Base-by-base conservation (phyloP, 2,797 vertebrate genomes). In the Eleutherodactylus coqui region DNA sequence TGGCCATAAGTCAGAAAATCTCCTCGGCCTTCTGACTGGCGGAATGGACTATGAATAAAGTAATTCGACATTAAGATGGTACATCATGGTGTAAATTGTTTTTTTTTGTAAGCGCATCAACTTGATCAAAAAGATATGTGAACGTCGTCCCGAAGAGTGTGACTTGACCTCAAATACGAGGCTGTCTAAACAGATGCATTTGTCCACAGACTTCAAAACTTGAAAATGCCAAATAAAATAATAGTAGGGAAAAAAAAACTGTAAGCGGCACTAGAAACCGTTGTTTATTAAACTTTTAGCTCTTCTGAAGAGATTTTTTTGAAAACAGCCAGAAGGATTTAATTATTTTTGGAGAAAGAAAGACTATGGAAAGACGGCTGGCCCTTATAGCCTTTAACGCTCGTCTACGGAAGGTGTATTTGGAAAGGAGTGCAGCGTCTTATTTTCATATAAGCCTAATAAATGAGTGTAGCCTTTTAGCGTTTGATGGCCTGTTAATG, bases 11-110 rank as follows among this genome's bases (percentile, higher is more conserved):
- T 82, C 47, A 88, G 36, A 84, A 87, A 87, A 87, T 51, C 76
- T 80, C 69, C 67, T 64, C 82, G 45, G 86, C 82, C 76, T 87
- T 51, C 34, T 81, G 86, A 87, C 86, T 87, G 75, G 76, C 17
- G 53, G 82, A 87, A 87, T 87, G 86, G 67, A 55, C 82, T 84
- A 87, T 87, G 86, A 84, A 84, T 87, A 87, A 87, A 84, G 45
- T 87, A 84, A 87, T 84, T 75, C 53, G 62, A 47, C 82, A 84
- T 84, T 87, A 80, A 75, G 76, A 83, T 60, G 69, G 86, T 76
- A 64, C 82, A 75, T 83, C 82, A 84, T 87, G 76, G 67, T 87
- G 82, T 81, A 87, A 84, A 87, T 87, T 55, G 77, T 80, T 86
- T 85, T 84, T 75, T 69, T 80, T 64, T 36, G 51, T 79, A 87